phyloP scores from a whole-genome alignment of 1,140 invertebrate genomes.

The Hirudo medicinalis region DNA sequence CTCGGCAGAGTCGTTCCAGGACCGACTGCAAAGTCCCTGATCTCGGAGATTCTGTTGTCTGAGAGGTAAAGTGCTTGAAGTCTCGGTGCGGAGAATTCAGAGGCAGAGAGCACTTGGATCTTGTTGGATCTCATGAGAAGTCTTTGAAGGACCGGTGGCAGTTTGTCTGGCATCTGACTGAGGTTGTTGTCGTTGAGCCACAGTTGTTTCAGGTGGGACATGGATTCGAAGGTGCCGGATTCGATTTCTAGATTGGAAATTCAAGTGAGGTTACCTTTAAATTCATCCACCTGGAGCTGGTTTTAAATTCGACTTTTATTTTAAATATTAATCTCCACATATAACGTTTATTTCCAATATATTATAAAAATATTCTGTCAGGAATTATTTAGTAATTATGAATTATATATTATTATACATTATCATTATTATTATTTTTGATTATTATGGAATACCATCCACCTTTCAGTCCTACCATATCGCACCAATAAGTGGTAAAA shows the following conservation, averaged over 20 bases:
- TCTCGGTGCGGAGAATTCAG: conserved; percentile 17
- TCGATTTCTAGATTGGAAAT: conserved; percentile 49
- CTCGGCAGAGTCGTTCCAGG: not conserved
- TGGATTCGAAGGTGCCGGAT: conserved; percentile 66
- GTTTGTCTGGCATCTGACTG: conserved; percentile 50
- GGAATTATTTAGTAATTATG: no score
- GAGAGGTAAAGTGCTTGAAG: not conserved
- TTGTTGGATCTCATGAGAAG: conserved; percentile 54
- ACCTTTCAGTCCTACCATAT: no score
- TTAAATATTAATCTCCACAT: no score
- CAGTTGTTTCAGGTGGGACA: conserved; percentile 61
- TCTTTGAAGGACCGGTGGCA: conserved; percentile 51
- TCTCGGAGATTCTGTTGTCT: not conserved
- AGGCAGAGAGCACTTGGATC: conserved; percentile 44
- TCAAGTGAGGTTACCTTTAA: not conserved
- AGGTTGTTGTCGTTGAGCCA: conserved; percentile 65
- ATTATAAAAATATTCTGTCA: no score
- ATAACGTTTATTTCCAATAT: no score
- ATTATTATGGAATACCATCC: no score
- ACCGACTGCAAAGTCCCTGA: not conserved
- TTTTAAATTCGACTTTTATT: no score
- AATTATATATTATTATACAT: no score
- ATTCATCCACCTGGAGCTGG: no score
- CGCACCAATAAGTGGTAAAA: no score
- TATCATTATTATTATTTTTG: no score